These are phyloP conservation scores for Rhyacophila evoluta DNA, from an alignment of 2,888 invertebrate genomes.

Conservation along the genomic window DNA sequence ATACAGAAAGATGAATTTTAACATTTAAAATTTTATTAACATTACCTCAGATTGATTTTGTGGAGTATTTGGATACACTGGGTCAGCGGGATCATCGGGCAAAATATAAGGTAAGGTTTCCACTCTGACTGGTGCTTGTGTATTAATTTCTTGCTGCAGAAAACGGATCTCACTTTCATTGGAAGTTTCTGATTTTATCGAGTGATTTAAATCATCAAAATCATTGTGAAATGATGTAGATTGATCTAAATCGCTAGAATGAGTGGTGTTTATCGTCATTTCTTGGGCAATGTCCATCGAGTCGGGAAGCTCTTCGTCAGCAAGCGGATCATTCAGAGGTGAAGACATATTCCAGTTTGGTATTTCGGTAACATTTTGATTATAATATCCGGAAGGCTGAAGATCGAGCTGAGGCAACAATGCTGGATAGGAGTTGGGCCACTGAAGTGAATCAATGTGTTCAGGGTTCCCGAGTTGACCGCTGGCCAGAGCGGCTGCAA, in stretches of 20 bases:
- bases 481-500: slow-evolving; percentile 56
- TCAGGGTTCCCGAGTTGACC: slow-evolving; percentile 41
- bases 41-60: slow-evolving; percentile 22
- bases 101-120: slow-evolving; percentile 28
- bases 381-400: slow-evolving; percentile 28
- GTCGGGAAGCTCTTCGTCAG: slow-evolving; percentile 37
- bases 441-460: slow-evolving; percentile 33
- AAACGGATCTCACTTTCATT: not conserved
- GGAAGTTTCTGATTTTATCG: slow-evolving; percentile 19
- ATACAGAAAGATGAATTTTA: not conserved
- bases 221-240: slow-evolving; percentile 40
- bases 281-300: slow-evolving; percentile 49
- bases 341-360: slow-evolving; percentile 41
- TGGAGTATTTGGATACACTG: not conserved
- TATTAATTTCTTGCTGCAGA: not conserved
- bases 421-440: slow-evolving; percentile 33
- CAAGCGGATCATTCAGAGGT: slow-evolving; percentile 30
- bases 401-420: slow-evolving; percentile 41
- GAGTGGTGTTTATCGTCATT: slow-evolving; percentile 44
- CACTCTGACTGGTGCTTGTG: slow-evolving; percentile 31
- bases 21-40: not conserved
- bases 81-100: not conserved
- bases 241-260: slow-evolving; percentile 36
- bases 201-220: slow-evolving; percentile 39
- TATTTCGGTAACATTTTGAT: slow-evolving; percentile 36